Evolutionary conservation across 2,888 invertebrate species (phyloP).

Genomic region (Mesochorus sp.): DNA sequence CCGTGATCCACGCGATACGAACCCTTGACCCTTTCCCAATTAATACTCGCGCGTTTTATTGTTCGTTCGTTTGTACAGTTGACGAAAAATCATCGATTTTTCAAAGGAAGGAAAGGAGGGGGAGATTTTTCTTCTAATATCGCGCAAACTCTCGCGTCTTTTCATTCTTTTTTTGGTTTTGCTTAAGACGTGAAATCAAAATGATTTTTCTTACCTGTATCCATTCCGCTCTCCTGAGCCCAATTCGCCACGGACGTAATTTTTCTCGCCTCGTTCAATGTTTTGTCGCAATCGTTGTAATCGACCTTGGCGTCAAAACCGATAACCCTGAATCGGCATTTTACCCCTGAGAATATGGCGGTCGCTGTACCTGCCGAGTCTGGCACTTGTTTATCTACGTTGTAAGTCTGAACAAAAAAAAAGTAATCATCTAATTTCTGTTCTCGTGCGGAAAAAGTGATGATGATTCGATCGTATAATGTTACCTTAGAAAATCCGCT

Average conservation of each 20-base stretch:
- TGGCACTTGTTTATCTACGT: conserved; percentile 87
- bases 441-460: no score
- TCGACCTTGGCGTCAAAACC: conserved; percentile 83
- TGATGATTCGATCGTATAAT: no score
- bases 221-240: conserved; percentile 85
- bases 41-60: neutral
- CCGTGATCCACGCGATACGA: conserved; percentile 25
- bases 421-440: no score
- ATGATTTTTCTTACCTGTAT: conserved; percentile 82
- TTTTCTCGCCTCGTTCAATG: conserved; percentile 75
- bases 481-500: conserved; percentile 86
- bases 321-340: conserved; percentile 84
- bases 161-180: neutral
- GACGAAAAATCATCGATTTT: no score
- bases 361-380: conserved; percentile 89
- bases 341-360: conserved; percentile 86
- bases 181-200: no score
- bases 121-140: neutral
- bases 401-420: conserved; percentile 84
- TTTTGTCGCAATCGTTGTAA: conserved; percentile 80
- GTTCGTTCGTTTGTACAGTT: no score
- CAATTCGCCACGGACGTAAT: conserved; percentile 84
- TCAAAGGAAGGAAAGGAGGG: no score
- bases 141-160: neutral
- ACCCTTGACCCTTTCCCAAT: neutral